Base-by-base conservation (phyloP, 1,140 invertebrate genomes). In the Prorops nasuta region DNA sequence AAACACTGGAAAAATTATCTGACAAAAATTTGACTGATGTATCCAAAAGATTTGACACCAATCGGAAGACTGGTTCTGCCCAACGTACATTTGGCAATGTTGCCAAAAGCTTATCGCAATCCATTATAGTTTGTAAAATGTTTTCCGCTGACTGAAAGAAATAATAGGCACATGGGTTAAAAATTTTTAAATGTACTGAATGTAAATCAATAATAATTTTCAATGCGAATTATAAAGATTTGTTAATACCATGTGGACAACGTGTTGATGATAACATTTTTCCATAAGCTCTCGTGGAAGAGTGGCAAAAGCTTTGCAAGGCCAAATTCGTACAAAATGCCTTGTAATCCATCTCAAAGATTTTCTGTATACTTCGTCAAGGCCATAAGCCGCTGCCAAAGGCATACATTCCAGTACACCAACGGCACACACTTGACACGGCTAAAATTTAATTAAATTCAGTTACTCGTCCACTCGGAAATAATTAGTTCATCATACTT, bases 341-440 rank as follows among this genome's bases (percentile, higher is more conserved):
- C 86, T 85, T 1, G 88, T 92, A 6, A 93, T 86, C 92, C 91
- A 94, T 49, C 84, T 80, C 14, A 94, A 70, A 64, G 89, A 91
- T 73, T 89, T 91, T 44, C 88, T 81, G 69, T 92, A 89, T 1
- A 96, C 77, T 67, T 94, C 91, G 63, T 92, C 89, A n/a, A 94
- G 76, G 3, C 89, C 89, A 69, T 92, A 94, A 17, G 88, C 85
- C 14, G 89, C 82, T 9, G 90, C 86, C 17, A 94, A 73, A 2
- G 88, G 87, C 60, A 94, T 81, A 52, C 90, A 91, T 73, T 94
- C 91, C 6, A 92, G 69, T 3, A 94, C 88, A 12, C 89, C 88
- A 48, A 84, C 80, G 12, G 85, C 84, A 69, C 90, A 94, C 38
- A 84, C 81, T 35, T 84, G 79, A 71, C 89, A 92, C 3, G 90